Evolutionary conservation across 2,888 invertebrate species (phyloP), one percentile per base, ranked within the genome.

Genomic region (Clunio marinus): DNA sequence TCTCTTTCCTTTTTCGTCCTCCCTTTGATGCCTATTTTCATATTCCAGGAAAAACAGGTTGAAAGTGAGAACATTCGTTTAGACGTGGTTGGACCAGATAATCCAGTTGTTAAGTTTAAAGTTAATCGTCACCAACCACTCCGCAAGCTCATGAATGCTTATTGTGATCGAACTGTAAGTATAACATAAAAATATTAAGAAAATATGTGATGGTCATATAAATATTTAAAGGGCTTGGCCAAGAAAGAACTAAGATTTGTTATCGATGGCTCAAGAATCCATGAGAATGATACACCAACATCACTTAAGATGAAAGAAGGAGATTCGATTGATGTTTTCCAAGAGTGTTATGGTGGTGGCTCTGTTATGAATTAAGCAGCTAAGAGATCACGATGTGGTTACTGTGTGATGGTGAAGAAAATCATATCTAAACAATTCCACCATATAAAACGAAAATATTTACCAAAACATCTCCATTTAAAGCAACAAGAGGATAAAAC

Each of bases 61-160:
- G 91, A 91, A 83, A 87, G 88, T 71, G 92, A 92, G 80, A 91
- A 92, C 80, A 92, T 96, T 80, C 95, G 95, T 79, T 82, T 96
- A 74, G 96, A 95, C 83, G 96, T 96, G 68, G 83, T 95, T 76
- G 95, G 95, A 46, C 96, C 96, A 78, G 96, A 96, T 80, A 95
- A 94, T 78, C 92, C 93, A 69, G 93, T 95, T 71, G 94, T 96
- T 69, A 95, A 95, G 77, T 96, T 96, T 77, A 96, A 96, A 85
- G 96, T 96, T 73, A 96, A 96, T 81, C 94, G 93, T 83, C 94
- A 94, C 81, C 96, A 96, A 73, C 93, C 94, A 27, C 82, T 96
- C 71, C 86, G 93, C 73, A 96, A 96, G 80, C 81, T 96, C 71
- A 96, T 96, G 95, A 92, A 90, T 76, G 95, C 96, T 20, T 96